These are phyloP conservation scores for Melanerpes aurifrons DNA, from an alignment of 2,113 vertebrate genomes.

Conservation along the genomic window DNA sequence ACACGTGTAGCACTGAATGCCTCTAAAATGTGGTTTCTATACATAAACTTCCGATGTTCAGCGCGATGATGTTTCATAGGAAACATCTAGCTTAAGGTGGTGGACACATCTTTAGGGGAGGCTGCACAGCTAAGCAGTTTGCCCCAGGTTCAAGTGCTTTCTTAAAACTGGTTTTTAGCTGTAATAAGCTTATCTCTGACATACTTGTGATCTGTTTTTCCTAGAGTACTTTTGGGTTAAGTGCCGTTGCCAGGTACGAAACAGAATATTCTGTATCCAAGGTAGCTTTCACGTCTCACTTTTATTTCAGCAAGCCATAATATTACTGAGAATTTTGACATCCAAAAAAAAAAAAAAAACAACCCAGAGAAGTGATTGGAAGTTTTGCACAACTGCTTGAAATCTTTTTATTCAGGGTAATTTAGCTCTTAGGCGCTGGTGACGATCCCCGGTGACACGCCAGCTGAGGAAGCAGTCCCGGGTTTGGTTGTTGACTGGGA, in stretches of 20 bases:
- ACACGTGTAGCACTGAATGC: not conserved
- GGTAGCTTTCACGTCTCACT: not conserved
- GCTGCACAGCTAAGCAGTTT: not conserved
- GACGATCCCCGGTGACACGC: not conserved
- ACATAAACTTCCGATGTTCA: not conserved
- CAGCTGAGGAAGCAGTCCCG: not conserved
- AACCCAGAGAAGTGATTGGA: not conserved
- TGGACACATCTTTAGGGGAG: not conserved
- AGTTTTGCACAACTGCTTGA: not conserved
- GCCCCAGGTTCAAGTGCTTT: not conserved
- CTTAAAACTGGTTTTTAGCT: not conserved
- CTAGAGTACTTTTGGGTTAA: not conserved
- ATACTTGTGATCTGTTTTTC: not conserved
- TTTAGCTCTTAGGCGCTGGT: not conserved
- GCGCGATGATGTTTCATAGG: not conserved
- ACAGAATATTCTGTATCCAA: not conserved
- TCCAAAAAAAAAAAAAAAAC: no score
- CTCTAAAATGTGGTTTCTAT: slow-evolving; percentile 37
- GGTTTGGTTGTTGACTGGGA: not conserved
- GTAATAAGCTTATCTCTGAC: not conserved
- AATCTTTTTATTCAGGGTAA: not conserved
- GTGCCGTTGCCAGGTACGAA: not conserved
- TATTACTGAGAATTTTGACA: not conserved
- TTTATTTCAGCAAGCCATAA: not conserved
- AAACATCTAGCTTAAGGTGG: not conserved